Evolutionary conservation across 2,888 invertebrate genomes (phyloP).

Genomic region (Erebia palarica): DNA sequence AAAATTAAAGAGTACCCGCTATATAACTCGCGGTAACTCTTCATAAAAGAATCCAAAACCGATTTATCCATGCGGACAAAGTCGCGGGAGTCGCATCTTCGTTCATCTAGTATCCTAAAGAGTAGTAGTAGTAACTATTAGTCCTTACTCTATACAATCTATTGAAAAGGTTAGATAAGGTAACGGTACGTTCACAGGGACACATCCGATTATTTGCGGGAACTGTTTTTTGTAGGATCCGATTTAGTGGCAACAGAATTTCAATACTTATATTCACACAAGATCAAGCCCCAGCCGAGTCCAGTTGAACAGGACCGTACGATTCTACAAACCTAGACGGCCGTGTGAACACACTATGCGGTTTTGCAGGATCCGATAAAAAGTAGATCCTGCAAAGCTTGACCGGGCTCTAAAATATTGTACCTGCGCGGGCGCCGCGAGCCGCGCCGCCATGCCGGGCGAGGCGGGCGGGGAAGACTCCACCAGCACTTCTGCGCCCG

Average conservation of each 20-base stretch:
- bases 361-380: background rate
- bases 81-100: too few relatives aligned
- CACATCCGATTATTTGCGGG: background rate
- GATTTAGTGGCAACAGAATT: background rate
- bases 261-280: background rate
- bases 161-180: too few relatives aligned
- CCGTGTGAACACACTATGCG: background rate
- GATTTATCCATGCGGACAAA: too few relatives aligned
- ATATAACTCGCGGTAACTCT: too few relatives aligned
- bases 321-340: background rate
- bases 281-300: background rate
- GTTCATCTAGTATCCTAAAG: too few relatives aligned
- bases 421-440: constrained; percentile 75
- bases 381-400: background rate
- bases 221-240: background rate
- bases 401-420: background rate
- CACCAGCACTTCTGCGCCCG: constrained; percentile 79
- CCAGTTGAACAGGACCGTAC: background rate
- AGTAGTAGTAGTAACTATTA: too few relatives aligned
- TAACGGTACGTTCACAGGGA: background rate
- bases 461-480: constrained; percentile 78
- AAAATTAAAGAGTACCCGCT: too few relatives aligned
- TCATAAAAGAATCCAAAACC: too few relatives aligned
- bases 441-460: constrained; percentile 75
- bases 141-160: too few relatives aligned